Evolutionary conservation across 2,888 invertebrate genomes (phyloP), one percentile per base, ranked within the genome.

Genomic region (Eudemis profundana): DNA sequence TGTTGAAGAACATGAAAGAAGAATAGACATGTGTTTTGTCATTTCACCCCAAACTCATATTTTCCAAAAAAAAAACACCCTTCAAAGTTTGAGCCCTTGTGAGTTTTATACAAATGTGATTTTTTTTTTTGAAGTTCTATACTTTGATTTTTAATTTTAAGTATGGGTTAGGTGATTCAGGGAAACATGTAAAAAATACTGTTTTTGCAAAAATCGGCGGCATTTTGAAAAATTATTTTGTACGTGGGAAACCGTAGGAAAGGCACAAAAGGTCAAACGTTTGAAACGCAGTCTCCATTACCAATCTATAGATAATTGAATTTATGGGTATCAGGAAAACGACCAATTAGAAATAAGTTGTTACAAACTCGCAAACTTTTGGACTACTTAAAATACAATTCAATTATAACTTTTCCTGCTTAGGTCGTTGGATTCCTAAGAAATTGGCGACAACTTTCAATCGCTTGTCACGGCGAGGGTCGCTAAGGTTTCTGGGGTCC

Each of bases 351-450:
- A 38, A 57, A 36, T 42, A 57, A 57, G 42, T 36, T 38, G 49
- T 33, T 50, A 17, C 42, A 33, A 63, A 38, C 27, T 42, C 36
- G n/a, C 5, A 29, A 64, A 57, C 36, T 44, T 57, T 42, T 42
- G 21, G 19, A 44, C 17, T 44, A 19, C 50, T 57, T 51, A 50
- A 53, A 57, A 64, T 49, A 64, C 56, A 64, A 57, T 50, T 50
- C 57, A 64, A 64, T 64, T 64, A 64, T 50, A 64, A 57, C 17
- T 64, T 64, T 46, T 17, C 10, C 42, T 23, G 8, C 54, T 63
- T 47, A 53, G 63, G 47, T 44, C 50, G 57, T 64, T 44, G 40
- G 23, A 40, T 33, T 50, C 29, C 33, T n/a, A 50, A 62, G 61
- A 46, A 47, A 57, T 44, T 40, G 19, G 36, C 44, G 44, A 17